A percentile compares a stretch with the other conserved stretches of the same genome.
phyloP scores from a whole-genome alignment of 64 coral and sea anemone genomes.

The Trachythela sp. region DNA sequence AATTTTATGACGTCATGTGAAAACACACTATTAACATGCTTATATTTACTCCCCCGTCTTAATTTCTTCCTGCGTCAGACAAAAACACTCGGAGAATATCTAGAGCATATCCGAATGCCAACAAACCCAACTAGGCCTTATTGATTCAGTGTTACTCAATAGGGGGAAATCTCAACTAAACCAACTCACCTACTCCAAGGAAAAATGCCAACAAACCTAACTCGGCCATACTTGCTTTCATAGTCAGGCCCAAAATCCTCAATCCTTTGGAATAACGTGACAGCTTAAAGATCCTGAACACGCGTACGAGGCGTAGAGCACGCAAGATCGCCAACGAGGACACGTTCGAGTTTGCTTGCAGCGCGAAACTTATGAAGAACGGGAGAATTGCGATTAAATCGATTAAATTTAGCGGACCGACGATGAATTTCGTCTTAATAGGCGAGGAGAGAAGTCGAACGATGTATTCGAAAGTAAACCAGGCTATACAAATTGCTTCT shows the following conservation, averaged over 20 bases:
- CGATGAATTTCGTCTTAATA: background rate
- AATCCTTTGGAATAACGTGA: slow-evolving; percentile 91
- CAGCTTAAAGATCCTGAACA: slow-evolving; percentile 93
- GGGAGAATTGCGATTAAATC: background rate
- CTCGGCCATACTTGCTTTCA: slow-evolving; percentile 87
- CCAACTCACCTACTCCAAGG: slow-evolving; percentile 75
- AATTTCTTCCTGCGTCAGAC: no score
- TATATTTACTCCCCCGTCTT: no score
- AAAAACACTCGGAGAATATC: no score
- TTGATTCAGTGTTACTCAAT: no score
- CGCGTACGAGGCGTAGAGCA: slow-evolving; percentile 77
- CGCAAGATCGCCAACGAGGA: slow-evolving; percentile 83
- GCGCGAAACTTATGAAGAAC: background rate
- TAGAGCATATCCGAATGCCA: no score
- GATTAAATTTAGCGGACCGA: background rate
- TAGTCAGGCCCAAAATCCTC: slow-evolving; percentile 83
- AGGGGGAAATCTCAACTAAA: no score
- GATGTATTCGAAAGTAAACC: background rate
- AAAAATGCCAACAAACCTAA: slow-evolving; percentile 85
- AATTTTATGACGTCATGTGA: no score
- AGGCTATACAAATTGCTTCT: background rate
- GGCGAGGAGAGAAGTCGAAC: background rate
- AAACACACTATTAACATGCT: no score
- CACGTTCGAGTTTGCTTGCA: slow-evolving; percentile 20
- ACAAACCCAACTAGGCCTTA: slow-evolving; percentile 51